Evolutionary conservation across 2,888 invertebrate species (phyloP).

Genomic region (Athalia cordata): DNA sequence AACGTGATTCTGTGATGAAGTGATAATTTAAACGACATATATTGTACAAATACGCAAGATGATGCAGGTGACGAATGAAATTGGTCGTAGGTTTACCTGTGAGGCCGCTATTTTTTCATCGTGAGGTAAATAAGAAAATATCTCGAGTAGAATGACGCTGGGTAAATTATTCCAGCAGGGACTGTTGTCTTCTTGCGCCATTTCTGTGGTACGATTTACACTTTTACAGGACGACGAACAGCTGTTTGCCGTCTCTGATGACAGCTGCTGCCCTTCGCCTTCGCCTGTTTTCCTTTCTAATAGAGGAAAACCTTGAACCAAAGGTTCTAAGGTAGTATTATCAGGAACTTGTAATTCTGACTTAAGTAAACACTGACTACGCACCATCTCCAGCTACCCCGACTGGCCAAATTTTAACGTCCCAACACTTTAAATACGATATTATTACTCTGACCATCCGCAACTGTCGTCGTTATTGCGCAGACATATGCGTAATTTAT

Average conservation of each 20-base stretch:
- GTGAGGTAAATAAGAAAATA: slow-evolving; percentile 71
- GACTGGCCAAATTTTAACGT: slow-evolving; percentile 17
- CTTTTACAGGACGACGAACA: slow-evolving; percentile 60
- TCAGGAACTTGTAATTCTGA: slow-evolving; percentile 47
- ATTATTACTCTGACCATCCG: not conserved
- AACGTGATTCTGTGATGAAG: not conserved
- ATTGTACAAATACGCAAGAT: not conserved
- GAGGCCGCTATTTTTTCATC: slow-evolving; percentile 68
- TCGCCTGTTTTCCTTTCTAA: slow-evolving; percentile 32
- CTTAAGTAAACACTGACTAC: slow-evolving; percentile 51
- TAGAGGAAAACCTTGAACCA: too few species aligned
- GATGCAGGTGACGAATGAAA: not conserved
- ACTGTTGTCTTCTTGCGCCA: slow-evolving; percentile 63
- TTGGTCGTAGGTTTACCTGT: slow-evolving; percentile 59
- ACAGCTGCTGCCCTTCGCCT: slow-evolving; percentile 58
- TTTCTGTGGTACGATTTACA: slow-evolving; percentile 58
- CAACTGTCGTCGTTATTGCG: not conserved
- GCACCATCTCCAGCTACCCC: slow-evolving; percentile 55
- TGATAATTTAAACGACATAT: not conserved
- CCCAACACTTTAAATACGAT: not conserved
- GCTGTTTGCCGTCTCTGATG: slow-evolving; percentile 62
- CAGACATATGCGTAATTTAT: too few species aligned
- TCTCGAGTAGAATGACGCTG: slow-evolving; percentile 73
- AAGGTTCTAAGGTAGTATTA: not conserved
- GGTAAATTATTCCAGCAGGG: slow-evolving; percentile 72